phyloP scores from a whole-genome alignment of 1,140 invertebrate species.

The Riptortus pedestris region DNA sequence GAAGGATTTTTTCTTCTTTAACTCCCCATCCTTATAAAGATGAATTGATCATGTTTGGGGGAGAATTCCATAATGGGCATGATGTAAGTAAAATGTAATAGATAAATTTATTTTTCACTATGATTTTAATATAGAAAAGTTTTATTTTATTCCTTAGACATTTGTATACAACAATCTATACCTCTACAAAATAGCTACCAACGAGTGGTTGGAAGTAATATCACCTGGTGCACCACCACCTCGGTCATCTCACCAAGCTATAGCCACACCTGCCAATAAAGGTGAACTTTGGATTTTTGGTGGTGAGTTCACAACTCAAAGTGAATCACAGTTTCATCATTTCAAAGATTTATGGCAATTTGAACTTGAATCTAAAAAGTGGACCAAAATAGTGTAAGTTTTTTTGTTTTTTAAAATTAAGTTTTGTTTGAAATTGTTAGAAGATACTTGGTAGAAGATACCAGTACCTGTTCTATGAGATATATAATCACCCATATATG shows the following conservation, averaged over 20 bases:
- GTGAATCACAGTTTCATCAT: conserved; percentile 86
- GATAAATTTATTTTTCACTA: neutral
- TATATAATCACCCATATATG: no score
- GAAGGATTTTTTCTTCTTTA: conserved; percentile 69
- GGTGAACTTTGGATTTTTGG: conserved; percentile 81
- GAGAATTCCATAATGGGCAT: conserved; percentile 83
- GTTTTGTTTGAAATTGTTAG: neutral
- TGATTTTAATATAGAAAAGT: neutral
- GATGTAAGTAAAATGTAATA: conserved; percentile 47
- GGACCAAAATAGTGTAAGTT: conserved; percentile 70
- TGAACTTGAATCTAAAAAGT: conserved; percentile 64
- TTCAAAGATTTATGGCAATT: conserved; percentile 87
- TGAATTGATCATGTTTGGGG: conserved; percentile 82
- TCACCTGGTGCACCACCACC: conserved; percentile 73
- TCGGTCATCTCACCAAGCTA: conserved; percentile 75
- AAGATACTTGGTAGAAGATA: no score
- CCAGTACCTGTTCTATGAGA: no score
- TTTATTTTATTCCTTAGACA: conserved; percentile 44
- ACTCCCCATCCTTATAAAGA: conserved; percentile 76
- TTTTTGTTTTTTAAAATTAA: neutral
- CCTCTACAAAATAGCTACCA: conserved; percentile 69
- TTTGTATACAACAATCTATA: conserved; percentile 74
- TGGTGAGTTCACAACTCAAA: conserved; percentile 82
- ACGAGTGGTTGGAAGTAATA: conserved; percentile 68
- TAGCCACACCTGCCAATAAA: conserved; percentile 55